Evolutionary conservation across 2,113 vertebrate species (phyloP), one percentile per base, ranked within the genome.

Genomic region (Lagopus muta): DNA sequence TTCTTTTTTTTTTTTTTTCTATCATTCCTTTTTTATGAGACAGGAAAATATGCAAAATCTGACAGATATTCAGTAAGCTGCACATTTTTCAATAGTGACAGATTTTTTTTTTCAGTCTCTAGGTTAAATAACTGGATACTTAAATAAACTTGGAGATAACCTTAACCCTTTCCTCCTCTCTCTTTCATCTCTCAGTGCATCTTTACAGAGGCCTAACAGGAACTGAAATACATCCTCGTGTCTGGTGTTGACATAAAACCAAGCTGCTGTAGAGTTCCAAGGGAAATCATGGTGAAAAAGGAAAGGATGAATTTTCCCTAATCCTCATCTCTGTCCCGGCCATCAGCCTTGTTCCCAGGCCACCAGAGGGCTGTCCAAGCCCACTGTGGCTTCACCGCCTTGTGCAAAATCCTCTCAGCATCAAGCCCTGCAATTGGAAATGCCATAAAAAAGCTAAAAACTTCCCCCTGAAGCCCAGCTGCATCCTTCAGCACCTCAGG

Each of bases 311-410:
- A 43, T 72, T 12, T 50, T 16, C 54, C 38, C n/a, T 16, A 3
- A 50, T 80, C 47, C 22, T 77, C 7, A 47, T 0, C 48, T 24
- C 25, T 45, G 32, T 67, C 13, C 13, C 40, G 4, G 22, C 58
- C 3, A 8, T 28, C 84, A 82, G 85, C 57, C 18, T 4, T 8
- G 32, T 70, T 30, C 24, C 34, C 8, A 10, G 32, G 67, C 95
- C 96, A 57, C 94, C 94, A 95, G 89, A 88, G 91, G 91, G 91
- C 62, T 89, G 82, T 88, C 89, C 84, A 8, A 64, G 82, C 52
- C 93, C 92, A 48, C 12, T 79, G 54, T 87, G 61, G 38, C 38
- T 79, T 34, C 67, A 13, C 52, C 1, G 0, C 12, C 7, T 52
- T 11, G 0, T 76, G 62, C 58, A 62, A 75, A n/a, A 17, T 20